phyloP scores from a whole-genome alignment of 2,888 invertebrate genomes.

The Dynastes hyllus region DNA sequence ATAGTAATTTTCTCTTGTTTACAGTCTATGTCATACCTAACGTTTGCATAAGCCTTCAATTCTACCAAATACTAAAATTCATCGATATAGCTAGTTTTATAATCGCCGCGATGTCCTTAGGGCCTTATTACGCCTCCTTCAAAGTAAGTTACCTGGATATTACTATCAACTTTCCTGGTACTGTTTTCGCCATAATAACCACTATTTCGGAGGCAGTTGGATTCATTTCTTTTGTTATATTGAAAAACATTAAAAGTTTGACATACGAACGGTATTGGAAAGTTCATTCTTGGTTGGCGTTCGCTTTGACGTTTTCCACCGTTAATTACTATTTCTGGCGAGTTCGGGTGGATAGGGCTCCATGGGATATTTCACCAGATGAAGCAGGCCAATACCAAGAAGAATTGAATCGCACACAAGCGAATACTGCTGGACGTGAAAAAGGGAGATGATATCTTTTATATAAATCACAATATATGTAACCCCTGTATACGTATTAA shows the following conservation, averaged over 20 bases:
- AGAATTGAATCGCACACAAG: neutral
- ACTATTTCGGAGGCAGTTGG: neutral
- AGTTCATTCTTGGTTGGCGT: neutral
- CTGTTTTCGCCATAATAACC: neutral
- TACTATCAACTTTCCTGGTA: neutral
- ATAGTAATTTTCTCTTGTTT: neutral
- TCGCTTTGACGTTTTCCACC: neutral
- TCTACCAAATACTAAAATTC: neutral
- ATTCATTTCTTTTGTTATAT: neutral
- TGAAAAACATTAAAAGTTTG: neutral
- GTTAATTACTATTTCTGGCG: neutral
- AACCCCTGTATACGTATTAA: too few relatives aligned
- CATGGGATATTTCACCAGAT: neutral
- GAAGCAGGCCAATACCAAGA: neutral
- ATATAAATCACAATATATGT: too few relatives aligned
- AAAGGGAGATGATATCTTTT: too few relatives aligned
- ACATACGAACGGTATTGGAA: neutral
- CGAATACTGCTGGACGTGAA: too few relatives aligned
- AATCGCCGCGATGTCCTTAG: neutral
- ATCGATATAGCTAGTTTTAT: neutral
- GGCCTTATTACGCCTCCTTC: constrained; percentile 4
- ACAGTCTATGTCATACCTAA: neutral
- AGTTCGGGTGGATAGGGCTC: neutral
- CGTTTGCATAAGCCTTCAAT: neutral
- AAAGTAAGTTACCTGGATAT: constrained; percentile 1